A percentile compares a stretch with the other conserved stretches of the same genome.
These are phyloP conservation scores for Neosilurus hyrtlii DNA, from an alignment of 2,797 vertebrate genomes.

Conservation along the genomic window DNA sequence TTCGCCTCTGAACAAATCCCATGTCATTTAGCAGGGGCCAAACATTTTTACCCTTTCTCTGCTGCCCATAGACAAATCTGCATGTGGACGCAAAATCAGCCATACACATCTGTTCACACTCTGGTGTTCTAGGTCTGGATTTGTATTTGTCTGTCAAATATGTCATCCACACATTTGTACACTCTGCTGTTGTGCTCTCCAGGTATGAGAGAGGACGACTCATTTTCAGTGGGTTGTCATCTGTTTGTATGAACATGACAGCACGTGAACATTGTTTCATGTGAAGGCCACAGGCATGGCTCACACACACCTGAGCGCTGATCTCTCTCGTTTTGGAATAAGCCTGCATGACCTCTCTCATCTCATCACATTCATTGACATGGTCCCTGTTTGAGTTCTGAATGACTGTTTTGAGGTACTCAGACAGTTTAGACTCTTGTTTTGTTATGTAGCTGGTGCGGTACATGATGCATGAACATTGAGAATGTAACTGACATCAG, in stretches of 20 bases:
- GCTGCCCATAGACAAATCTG: not conserved
- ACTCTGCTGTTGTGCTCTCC: not conserved
- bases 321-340: not conserved
- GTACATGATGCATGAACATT: conserved; percentile 19
- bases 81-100: not conserved
- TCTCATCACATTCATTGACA: not conserved
- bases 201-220: not conserved
- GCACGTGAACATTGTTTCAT: not conserved
- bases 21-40: not conserved
- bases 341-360: not conserved
- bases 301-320: not conserved
- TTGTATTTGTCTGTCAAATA: not conserved
- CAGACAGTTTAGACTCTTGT: conserved; percentile 37
- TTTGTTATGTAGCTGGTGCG: conserved; percentile 7
- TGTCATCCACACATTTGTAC: not conserved
- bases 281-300: not conserved
- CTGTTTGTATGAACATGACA: not conserved
- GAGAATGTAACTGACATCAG: conserved; percentile 11
- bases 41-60: not conserved
- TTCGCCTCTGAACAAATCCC: not conserved
- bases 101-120: not conserved
- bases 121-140: not conserved
- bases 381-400: not conserved
- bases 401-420: conserved; percentile 21
- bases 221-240: not conserved